Evolutionary conservation across 2,113 vertebrate species (phyloP).

Genomic region (Dissostichus mawsoni): DNA sequence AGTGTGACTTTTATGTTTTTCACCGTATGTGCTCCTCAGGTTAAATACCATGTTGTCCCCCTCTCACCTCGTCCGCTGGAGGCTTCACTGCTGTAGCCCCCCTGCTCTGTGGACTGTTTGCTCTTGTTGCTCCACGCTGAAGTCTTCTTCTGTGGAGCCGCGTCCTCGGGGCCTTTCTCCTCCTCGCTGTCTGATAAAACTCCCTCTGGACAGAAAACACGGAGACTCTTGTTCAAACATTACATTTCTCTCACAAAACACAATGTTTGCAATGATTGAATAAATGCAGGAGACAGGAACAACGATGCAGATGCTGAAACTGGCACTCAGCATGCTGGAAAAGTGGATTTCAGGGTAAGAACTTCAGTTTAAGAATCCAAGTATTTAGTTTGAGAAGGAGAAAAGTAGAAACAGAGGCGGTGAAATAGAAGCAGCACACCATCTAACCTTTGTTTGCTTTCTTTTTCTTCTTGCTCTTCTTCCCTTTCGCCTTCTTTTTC

Average conservation of each 20-base stretch:
- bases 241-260: neutral
- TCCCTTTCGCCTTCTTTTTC: slow-evolving; percentile 64
- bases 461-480: slow-evolving; percentile 73
- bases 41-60: neutral
- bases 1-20: neutral
- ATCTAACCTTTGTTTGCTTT: slow-evolving; percentile 78
- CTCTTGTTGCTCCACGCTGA: slow-evolving; percentile 88
- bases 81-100: slow-evolving; percentile 92
- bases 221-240: slow-evolving; percentile 7
- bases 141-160: slow-evolving; percentile 82
- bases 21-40: neutral
- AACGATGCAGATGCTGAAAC: slow-evolving; percentile 6
- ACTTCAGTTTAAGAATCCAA: neutral
- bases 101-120: slow-evolving; percentile 89
- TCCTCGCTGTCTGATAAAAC: slow-evolving; percentile 94
- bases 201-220: slow-evolving; percentile 81
- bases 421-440: slow-evolving; percentile 48
- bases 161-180: slow-evolving; percentile 89
- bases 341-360: neutral
- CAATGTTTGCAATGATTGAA: neutral
- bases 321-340: neutral
- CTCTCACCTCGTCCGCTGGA: slow-evolving; percentile 90
- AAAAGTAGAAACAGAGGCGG: slow-evolving; percentile 12
- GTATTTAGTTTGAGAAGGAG: neutral
- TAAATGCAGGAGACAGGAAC: neutral